phyloP scores from a whole-genome alignment of 2,888 invertebrate genomes.

The Phengaris alcon region DNA sequence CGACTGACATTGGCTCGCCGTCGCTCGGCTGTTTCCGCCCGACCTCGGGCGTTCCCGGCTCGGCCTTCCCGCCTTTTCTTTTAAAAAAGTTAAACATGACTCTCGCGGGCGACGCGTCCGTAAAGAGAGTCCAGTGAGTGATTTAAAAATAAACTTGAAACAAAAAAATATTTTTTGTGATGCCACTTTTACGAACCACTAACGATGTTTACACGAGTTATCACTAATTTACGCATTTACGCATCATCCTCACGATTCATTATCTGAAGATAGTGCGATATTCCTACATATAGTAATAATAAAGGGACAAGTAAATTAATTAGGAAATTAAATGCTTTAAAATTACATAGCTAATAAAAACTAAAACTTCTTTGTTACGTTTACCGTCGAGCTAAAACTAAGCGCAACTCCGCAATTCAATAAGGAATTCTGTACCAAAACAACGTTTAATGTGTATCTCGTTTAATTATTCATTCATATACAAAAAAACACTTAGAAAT shows the following conservation, averaged over 20 bases:
- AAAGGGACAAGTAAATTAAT: too few relatives aligned
- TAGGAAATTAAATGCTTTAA: too few relatives aligned
- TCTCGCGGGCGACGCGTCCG: slow-evolving; percentile 47
- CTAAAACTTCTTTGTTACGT: too few relatives aligned
- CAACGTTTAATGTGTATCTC: too few relatives aligned
- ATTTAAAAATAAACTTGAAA: slow-evolving; percentile 34
- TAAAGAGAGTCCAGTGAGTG: slow-evolving; percentile 54
- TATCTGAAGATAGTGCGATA: neutral
- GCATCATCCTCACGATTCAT: neutral
- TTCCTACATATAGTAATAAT: neutral
- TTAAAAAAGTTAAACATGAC: slow-evolving; percentile 75
- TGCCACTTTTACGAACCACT: neutral
- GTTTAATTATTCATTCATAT: too few relatives aligned
- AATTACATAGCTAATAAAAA: too few relatives aligned
- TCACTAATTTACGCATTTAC: neutral
- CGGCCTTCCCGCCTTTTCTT: slow-evolving; percentile 69
- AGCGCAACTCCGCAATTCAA: too few relatives aligned
- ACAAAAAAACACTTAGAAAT: too few relatives aligned
- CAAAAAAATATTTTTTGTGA: slow-evolving; percentile 17
- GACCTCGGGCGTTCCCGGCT: slow-evolving; percentile 48
- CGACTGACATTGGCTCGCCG: slow-evolving; percentile 51
- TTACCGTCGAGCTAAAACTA: too few relatives aligned
- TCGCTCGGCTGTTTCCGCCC: slow-evolving; percentile 52
- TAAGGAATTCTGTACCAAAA: too few relatives aligned
- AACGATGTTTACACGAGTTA: slow-evolving; percentile 2